Conservation (phyloP, 1,140 invertebrate genomes). For the roundworm (Caenorhabditis elegans) region DNA sequence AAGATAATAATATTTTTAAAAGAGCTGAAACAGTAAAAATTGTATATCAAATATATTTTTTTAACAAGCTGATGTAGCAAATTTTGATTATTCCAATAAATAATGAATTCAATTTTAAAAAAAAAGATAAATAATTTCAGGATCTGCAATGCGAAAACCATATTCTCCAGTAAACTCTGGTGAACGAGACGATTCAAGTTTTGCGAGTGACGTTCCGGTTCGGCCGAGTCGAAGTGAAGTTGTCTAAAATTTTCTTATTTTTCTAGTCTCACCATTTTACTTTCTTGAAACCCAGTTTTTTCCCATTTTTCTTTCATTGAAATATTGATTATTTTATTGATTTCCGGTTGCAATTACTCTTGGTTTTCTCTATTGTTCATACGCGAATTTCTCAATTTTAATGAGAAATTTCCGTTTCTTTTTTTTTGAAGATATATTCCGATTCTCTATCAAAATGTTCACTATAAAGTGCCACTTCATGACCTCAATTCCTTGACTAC, state of each 20-base stretch:
- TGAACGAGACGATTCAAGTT: slow-evolving; percentile 8
- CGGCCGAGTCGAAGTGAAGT: slow-evolving; percentile 34
- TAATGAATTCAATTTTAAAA: too few species aligned
- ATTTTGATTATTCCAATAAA: too few species aligned
- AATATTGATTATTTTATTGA: slow-evolving; percentile 10
- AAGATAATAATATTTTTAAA: too few species aligned
- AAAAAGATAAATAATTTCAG: neutral
- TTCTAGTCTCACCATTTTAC: neutral
- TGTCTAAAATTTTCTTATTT: neutral
- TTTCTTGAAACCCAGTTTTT: neutral
- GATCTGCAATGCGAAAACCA: slow-evolving; percentile 32
- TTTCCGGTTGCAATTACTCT: neutral
- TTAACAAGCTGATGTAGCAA: too few species aligned
- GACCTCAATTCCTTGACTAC: neutral
- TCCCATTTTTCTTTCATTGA: neutral
- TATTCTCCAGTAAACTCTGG: slow-evolving; percentile 1
- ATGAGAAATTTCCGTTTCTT: neutral
- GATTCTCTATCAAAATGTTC: neutral
- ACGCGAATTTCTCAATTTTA: neutral
- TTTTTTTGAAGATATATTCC: too few species aligned
- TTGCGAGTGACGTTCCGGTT: slow-evolving; percentile 31
- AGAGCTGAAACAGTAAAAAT: too few species aligned
- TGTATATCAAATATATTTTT: too few species aligned
- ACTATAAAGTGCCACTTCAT: slow-evolving; percentile 25
- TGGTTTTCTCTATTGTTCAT: neutral